Conservation (phyloP, 2,113 vertebrate species). For the Todiramphus chloris region DNA sequence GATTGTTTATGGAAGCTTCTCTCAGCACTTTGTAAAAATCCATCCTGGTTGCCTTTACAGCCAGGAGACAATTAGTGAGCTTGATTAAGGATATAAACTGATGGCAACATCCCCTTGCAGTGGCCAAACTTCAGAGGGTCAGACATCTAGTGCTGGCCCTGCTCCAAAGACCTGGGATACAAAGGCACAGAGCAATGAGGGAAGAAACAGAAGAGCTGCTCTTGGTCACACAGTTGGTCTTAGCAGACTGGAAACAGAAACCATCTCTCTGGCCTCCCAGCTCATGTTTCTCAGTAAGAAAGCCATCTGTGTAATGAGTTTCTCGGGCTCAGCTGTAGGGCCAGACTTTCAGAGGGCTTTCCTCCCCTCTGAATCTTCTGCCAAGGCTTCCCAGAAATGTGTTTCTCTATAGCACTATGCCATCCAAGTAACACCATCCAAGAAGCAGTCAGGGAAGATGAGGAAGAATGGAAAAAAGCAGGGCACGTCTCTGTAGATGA, state of each 20-base stretch:
- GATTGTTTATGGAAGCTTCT: background rate
- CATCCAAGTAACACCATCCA: background rate
- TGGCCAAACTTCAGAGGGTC: background rate
- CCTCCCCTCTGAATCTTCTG: background rate
- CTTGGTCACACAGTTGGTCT: background rate
- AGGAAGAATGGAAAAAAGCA: background rate
- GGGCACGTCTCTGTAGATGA: background rate
- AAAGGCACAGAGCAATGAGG: background rate
- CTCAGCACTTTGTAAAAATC: background rate
- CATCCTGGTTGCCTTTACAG: background rate
- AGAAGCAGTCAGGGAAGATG: background rate
- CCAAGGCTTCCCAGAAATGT: background rate
- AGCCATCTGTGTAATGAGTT: background rate
- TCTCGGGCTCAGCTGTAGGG: background rate
- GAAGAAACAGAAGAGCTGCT: background rate
- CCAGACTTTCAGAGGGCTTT: background rate
- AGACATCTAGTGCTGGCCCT: background rate
- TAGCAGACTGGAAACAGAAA: background rate
- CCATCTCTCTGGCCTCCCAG: accelerated
- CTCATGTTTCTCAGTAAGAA: background rate
- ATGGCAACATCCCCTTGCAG: background rate
- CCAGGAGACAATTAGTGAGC: background rate
- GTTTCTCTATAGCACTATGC: background rate
- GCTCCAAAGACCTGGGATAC: background rate
- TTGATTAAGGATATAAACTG: background rate